Conservation (phyloP, 2,113 vertebrate species). For the Asarcornis scutulata region DNA sequence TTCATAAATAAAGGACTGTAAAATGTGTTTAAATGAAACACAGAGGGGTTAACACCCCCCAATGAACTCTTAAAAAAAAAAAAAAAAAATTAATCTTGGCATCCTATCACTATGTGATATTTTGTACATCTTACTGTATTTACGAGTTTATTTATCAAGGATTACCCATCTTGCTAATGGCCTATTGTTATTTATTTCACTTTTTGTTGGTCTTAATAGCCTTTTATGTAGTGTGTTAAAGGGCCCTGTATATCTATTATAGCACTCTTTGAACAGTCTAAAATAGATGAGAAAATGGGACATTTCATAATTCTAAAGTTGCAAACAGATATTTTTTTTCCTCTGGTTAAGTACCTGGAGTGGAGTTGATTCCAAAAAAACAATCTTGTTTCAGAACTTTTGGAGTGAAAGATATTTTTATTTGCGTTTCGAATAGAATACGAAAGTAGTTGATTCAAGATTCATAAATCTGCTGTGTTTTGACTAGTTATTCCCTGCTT, state of each 20-base stretch:
- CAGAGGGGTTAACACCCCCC: conserved; percentile 73
- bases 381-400: conserved; percentile 75
- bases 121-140: conserved; percentile 96
- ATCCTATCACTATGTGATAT: conserved; percentile 97
- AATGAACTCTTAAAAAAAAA: conserved; percentile 80
- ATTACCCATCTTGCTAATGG: conserved; percentile 89
- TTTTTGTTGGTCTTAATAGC: conserved; percentile 87
- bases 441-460: conserved; percentile 81
- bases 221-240: conserved; percentile 84
- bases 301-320: conserved; percentile 78
- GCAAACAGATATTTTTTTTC: conserved; percentile 64
- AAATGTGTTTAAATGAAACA: conserved; percentile 80
- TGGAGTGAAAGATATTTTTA: conserved; percentile 77
- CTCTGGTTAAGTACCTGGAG: conserved; percentile 66
- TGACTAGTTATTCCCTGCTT: conserved; percentile 80
- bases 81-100: conserved; percentile 82
- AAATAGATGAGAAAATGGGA: conserved; percentile 80
- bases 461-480: conserved; percentile 83
- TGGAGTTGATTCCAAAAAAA: conserved; percentile 76
- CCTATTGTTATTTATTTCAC: conserved; percentile 92
- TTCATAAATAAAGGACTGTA: conserved; percentile 83
- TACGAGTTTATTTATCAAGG: conserved; percentile 91
- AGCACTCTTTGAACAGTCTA: conserved; percentile 80
- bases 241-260: conserved; percentile 82
- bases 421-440: conserved; percentile 78